Percentiles rank a stretch among this genome's conserved stretches.
phyloP scores from a whole-genome alignment of 2,113 vertebrate species.

The Xenopus laevis region DNA sequence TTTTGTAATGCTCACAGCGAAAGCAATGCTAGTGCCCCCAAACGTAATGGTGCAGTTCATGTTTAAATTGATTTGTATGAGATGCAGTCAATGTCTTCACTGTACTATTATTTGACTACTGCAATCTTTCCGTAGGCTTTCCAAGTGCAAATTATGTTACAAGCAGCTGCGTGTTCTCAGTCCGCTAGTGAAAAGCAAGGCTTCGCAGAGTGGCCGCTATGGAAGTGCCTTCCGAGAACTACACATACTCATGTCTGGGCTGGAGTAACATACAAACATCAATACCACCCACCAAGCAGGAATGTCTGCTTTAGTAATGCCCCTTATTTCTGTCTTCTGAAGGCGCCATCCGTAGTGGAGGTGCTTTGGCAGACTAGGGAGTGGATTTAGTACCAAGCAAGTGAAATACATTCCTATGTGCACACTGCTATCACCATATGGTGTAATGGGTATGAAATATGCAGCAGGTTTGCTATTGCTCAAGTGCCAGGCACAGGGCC shows the following conservation, averaged over 20 bases:
- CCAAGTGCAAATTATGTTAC: slow-evolving; percentile 83
- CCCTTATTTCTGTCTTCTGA: neutral
- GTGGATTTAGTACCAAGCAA: no score
- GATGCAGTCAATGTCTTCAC: neutral
- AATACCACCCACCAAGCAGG: neutral
- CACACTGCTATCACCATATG: no score
- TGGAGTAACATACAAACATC: slow-evolving; percentile 72
- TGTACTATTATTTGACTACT: no score
- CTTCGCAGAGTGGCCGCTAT: slow-evolving; percentile 80
- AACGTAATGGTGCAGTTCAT: no score
- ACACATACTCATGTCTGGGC: slow-evolving; percentile 83
- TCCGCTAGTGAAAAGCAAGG: slow-evolving; percentile 78
- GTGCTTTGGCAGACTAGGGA: no score
- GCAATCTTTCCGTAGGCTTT: slow-evolving; percentile 65
- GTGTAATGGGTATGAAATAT: no score
- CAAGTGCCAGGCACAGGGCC: no score
- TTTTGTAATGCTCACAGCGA: no score
- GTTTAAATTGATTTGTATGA: no score
- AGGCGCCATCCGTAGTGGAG: neutral
- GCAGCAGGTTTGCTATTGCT: no score
- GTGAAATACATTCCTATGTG: no score
- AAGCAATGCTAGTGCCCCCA: no score
- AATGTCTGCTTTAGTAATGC: neutral
- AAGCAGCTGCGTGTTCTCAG: slow-evolving; percentile 85
- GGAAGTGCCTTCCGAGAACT: slow-evolving; percentile 92